Conservation (phyloP, 2,888 invertebrate species). For the Tryphoninae sp. region DNA sequence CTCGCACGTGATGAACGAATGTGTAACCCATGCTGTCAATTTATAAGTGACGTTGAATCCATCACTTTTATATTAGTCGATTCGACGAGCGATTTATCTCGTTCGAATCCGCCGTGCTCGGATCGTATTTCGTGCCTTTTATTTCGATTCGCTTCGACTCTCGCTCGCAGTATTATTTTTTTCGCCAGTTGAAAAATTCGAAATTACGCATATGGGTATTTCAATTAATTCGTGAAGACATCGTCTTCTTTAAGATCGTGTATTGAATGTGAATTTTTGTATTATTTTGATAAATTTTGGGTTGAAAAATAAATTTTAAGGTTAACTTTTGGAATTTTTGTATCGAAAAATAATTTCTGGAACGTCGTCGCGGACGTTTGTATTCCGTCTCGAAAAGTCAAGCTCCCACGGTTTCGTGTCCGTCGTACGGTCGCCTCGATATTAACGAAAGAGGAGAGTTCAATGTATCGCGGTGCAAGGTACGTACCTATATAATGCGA, state of each 20-base stretch:
- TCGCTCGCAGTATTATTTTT: no score
- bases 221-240: no score
- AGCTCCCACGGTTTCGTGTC: conserved; percentile 47
- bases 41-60: conserved; percentile 44
- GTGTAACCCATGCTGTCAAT: conserved; percentile 45
- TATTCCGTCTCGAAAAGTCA: conserved; percentile 32
- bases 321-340: neutral
- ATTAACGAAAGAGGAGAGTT: conserved; percentile 44
- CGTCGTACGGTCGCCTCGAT: conserved; percentile 3
- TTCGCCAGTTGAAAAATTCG: no score
- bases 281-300: no score
- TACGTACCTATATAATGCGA: neutral
- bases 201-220: no score
- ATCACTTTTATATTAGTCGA: conserved; percentile 21
- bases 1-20: conserved; percentile 9
- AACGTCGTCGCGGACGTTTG: conserved; percentile 7
- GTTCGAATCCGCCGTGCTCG: neutral
- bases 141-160: no score
- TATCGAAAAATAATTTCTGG: conserved; percentile 45
- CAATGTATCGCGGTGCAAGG: conserved; percentile 13
- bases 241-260: no score
- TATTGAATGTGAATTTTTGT: no score
- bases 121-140: no score
- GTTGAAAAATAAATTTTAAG: no score
- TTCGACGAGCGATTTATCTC: neutral